A percentile compares a stretch with the other conserved stretches of the same genome.
Conservation (phyloP, 2,797 vertebrate species). For the Triplophysa bombifrons region DNA sequence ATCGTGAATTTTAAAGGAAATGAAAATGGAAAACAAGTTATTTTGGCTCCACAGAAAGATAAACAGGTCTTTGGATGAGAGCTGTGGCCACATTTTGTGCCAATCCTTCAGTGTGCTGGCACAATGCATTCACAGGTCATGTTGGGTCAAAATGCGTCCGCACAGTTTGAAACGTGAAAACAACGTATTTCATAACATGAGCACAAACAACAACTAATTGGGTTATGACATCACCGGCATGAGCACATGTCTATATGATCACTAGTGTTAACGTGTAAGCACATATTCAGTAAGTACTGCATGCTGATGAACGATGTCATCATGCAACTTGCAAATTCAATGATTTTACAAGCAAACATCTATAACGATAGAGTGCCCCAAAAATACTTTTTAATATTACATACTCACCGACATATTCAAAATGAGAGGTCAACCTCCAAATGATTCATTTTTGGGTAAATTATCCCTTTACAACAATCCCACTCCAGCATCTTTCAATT, state of each 20-base stretch:
- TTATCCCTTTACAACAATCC: neutral
- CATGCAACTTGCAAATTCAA: neutral
- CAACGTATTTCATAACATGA: neutral
- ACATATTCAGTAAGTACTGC: neutral
- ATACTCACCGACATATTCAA: no score
- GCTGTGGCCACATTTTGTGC: neutral
- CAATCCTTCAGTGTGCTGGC: slow-evolving; percentile 3
- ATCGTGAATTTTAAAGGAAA: neutral
- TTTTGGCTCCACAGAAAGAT: slow-evolving; percentile 3
- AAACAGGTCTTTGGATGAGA: slow-evolving; percentile 21
- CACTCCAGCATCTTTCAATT: neutral
- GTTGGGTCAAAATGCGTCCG: slow-evolving; percentile 11
- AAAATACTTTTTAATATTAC: no score
- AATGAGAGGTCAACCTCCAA: no score
- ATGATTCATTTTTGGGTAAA: neutral
- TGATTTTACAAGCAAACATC: slow-evolving; percentile 2
- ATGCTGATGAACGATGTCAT: no score
- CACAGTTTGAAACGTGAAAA: neutral
- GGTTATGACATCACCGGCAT: neutral
- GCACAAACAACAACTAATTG: neutral
- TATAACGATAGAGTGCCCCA: no score
- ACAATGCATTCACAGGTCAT: slow-evolving; percentile 28
- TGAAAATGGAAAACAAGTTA: neutral
- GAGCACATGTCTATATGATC: neutral
- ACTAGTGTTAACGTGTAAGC: no score